Conservation (phyloP, 2,797 vertebrate genomes). For the Loris lydekkerianus region DNA sequence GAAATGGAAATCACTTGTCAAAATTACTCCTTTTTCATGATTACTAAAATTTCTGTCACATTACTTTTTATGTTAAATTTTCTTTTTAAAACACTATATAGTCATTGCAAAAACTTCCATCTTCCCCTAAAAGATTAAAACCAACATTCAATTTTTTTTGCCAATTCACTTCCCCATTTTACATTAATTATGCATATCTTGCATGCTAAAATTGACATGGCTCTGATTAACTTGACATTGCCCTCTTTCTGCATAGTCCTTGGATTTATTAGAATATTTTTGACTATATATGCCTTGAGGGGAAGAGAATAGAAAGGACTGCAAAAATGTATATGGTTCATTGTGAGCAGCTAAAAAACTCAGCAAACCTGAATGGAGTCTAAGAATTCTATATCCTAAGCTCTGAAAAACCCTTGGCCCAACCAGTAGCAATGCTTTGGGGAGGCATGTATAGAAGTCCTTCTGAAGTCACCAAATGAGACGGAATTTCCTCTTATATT, state of each 20-base stretch:
- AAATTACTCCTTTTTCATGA: constrained; percentile 23
- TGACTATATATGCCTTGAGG: not conserved
- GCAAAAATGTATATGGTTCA: not conserved
- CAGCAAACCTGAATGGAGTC: not conserved
- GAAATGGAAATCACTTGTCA: constrained; percentile 9
- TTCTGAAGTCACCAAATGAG: not conserved
- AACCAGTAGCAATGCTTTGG: not conserved
- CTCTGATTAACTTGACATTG: constrained; percentile 47
- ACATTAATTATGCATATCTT: constrained; percentile 42
- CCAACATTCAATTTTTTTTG: not conserved
- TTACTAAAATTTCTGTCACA: constrained; percentile 27
- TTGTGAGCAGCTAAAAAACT: not conserved
- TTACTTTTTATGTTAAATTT: constrained; percentile 8
- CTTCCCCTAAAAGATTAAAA: constrained; percentile 2
- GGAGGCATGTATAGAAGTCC: not conserved
- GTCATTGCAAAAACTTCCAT: constrained; percentile 21
- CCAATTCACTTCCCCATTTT: constrained; percentile 38
- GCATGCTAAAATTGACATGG: not conserved
- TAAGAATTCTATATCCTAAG: not conserved
- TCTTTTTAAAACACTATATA: constrained; percentile 39
- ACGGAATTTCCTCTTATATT: not conserved
- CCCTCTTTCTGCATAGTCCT: constrained; percentile 34
- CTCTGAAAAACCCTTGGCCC: not conserved
- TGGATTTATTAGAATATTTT: constrained; percentile 51
- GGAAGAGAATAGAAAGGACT: constrained; percentile 15